Evolutionary conservation across 2,888 invertebrate genomes (phyloP), one percentile per base, ranked within the genome.

Genomic region (Ethmia dodecea): DNA sequence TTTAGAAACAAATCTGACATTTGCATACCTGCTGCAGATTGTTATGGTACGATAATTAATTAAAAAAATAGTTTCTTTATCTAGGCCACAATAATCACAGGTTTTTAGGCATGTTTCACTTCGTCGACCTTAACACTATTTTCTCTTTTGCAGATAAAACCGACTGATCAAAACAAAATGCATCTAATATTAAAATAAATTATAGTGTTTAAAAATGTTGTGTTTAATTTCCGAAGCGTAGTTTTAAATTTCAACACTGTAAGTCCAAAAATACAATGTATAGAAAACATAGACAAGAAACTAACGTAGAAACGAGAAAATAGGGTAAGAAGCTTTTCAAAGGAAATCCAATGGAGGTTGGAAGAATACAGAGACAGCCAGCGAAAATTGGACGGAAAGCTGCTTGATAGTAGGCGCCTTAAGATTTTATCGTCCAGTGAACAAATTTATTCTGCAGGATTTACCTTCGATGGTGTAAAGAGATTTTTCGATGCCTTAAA

Each of bases 361-460:
- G 52, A 55, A 53, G 57, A 60, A 57, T 57, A 61, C 54, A 50
- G 63, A 60, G 59, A 67, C 70, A 68, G 63, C 56, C 55, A 58
- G 46, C 49, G 55, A 47, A 63, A 64, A 70, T 65, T 61, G 60
- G 49, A 55, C 43, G 41, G 45, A 45, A 55, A 52, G 46, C 57
- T 49, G 50, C 44, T n/a, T 55, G 38, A 37, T 36, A 24, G 10
- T 34, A 26, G 31, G n/a, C 31, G 37, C 24, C 43, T 46, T 43
- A 27, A 47, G 43, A 49, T 50, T 54, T 52, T 46, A 43, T 40
- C 40, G 39, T 40, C 33, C 31, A 39, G 30, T 43, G 40, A 36
- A 28, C 40, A 45, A 37, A 20, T 36, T 43, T 46, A 39, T 40
- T 29, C 15, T 5, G 14, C 30, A 32, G 38, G 33, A 45, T 46